These are phyloP conservation scores for Siniperca knerii DNA, from an alignment of 2,113 vertebrate species.

Conservation along the genomic window DNA sequence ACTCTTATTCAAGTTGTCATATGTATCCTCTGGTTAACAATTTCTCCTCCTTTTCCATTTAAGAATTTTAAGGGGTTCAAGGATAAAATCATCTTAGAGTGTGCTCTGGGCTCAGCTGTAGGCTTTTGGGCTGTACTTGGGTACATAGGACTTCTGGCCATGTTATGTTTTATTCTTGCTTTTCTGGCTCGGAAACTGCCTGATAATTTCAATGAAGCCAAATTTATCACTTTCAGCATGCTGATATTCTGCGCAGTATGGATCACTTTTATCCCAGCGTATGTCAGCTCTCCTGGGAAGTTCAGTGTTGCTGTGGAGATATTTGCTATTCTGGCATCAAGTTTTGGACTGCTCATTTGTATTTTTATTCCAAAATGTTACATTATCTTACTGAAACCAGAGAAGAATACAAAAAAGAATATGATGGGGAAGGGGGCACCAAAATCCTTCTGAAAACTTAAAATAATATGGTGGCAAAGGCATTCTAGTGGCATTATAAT, in stretches of 20 bases:
- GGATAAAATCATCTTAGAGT: conserved; percentile 80
- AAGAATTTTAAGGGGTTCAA: conserved; percentile 68
- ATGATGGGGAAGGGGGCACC: conserved; percentile 75
- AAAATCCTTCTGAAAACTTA: conserved; percentile 7
- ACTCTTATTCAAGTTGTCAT: conserved; percentile 80
- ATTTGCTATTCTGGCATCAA: conserved; percentile 85
- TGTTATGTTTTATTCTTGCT: conserved; percentile 82
- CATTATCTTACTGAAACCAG: conserved; percentile 80
- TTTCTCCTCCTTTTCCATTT: conserved; percentile 75
- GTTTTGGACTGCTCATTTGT: conserved; percentile 80
- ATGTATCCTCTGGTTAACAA: conserved; percentile 77
- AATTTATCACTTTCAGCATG: conserved; percentile 87
- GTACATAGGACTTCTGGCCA: conserved; percentile 81
- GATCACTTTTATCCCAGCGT: conserved; percentile 85
- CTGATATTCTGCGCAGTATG: conserved; percentile 85
- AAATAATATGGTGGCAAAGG: not conserved
- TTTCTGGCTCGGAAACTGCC: conserved; percentile 83
- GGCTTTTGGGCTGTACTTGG: conserved; percentile 81
- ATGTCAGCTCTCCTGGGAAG: conserved; percentile 85
- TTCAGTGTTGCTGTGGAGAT: conserved; percentile 85
- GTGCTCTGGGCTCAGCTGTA: conserved; percentile 75
- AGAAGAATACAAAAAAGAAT: conserved; percentile 80
- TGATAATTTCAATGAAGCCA: conserved; percentile 85
- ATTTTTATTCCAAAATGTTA: conserved; percentile 85
- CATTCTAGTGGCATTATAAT: not conserved